Evolutionary conservation across 2,888 invertebrate species (phyloP), one percentile per base, ranked within the genome.

Genomic region (Tipula confusa): DNA sequence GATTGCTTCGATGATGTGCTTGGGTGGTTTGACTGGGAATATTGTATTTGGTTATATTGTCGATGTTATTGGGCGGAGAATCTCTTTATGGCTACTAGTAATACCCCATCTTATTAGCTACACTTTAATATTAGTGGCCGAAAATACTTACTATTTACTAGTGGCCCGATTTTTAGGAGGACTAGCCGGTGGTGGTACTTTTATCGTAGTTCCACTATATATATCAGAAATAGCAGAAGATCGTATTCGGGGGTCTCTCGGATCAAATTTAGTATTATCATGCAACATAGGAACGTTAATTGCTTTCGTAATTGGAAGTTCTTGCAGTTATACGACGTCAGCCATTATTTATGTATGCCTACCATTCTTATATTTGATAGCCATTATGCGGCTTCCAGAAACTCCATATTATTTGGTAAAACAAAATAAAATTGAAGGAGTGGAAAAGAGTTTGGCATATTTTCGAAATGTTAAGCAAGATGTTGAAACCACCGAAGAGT

Each of bases 221-320:
- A 29, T 84, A 15, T 64, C 83, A n/a, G 84, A 84, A 82, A 83
- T 84, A 38, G 13, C 84, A 13, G 80, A 80, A 13, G 80, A 83
- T 11, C 82, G 84, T 5, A 86, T 89, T n/a, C 88, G 89, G 2
- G 89, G 89, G 7, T 85, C 86, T 36, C 84, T 89, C 84, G 89
- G 89, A 4, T 88, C 89, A 1, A 86, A 88, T 2, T 38, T 89
- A 36, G 87, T 90, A 1, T 84, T 89, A 0, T 85, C 87, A 0
- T 87, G 87, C 83, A 90, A 90, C 84, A 11, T 86, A 2, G 89
- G 90, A 1, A 85, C 89, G 0, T 84, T 89, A 0, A 3, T 87
- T 24, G 86, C 87, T 1, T 89, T 88, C 84, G 83, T 87, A 0
- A 29, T 89, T 79, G 88, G 88, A 15, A 33, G 48, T 43, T 43